phyloP scores from a whole-genome alignment of 2,888 invertebrate genomes.

The Drosophila greeni region DNA sequence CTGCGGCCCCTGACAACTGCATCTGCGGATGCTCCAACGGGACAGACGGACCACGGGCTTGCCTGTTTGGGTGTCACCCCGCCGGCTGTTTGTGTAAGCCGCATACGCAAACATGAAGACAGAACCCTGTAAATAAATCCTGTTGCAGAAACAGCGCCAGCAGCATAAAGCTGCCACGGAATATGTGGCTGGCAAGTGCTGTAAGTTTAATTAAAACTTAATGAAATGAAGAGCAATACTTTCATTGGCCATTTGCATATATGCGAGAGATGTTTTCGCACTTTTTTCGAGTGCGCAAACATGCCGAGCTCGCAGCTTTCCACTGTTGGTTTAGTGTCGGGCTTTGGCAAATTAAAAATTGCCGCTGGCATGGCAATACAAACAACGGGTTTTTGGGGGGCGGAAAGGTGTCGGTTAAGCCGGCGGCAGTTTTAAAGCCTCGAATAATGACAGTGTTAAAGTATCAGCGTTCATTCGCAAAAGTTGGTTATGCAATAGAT shows the following conservation, averaged over 20 bases:
- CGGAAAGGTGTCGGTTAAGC: not conserved
- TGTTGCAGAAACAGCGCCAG: not conserved
- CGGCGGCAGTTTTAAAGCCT: slow-evolving; percentile 1
- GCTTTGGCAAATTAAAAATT: slow-evolving; percentile 39
- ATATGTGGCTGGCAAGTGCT: slow-evolving; percentile 27
- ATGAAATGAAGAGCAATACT: slow-evolving; percentile 58
- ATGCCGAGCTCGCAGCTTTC: slow-evolving; percentile 24
- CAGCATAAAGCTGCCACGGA: not conserved
- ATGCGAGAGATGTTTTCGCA: slow-evolving; percentile 9
- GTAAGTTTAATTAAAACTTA: slow-evolving; percentile 61
- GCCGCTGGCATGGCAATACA: slow-evolving; percentile 19
- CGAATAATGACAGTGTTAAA: slow-evolving; percentile 19
- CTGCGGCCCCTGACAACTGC: slow-evolving; percentile 42
- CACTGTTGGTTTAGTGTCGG: slow-evolving; percentile 30
- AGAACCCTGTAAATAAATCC: slow-evolving; percentile 5
- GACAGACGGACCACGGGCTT: slow-evolving; percentile 13
- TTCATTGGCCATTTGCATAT: slow-evolving; percentile 49
- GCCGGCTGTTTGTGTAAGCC: slow-evolving; percentile 52
- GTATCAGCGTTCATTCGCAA: slow-evolving; percentile 29
- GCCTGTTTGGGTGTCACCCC: slow-evolving; percentile 10
- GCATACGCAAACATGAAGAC: slow-evolving; percentile 45
- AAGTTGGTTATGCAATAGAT: slow-evolving; percentile 22
- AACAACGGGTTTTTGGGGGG: not conserved
- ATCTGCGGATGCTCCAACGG: slow-evolving; percentile 21
- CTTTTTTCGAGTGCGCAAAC: slow-evolving; percentile 36